A percentile compares a stretch with the other conserved stretches of the same genome.
Conservation (phyloP, 2,113 vertebrate genomes). For the Campylomormyrus numenius region DNA sequence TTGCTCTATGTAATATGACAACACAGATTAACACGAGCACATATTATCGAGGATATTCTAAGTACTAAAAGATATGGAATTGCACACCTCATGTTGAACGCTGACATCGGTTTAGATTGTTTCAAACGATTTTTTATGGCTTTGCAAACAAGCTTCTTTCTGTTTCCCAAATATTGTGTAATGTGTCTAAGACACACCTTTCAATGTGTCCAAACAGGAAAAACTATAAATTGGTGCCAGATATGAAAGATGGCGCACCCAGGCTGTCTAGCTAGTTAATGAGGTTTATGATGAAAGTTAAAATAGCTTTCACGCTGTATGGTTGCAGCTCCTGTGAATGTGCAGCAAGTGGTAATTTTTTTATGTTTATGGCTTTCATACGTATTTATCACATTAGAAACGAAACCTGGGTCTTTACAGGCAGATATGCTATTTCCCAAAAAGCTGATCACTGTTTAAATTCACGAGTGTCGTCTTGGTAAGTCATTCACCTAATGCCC, state of each 20-base stretch:
- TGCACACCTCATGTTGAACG: not conserved
- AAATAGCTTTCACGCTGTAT: not conserved
- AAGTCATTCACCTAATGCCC: not conserved
- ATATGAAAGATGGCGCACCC: constrained; percentile 17
- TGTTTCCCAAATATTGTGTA: constrained; percentile 14
- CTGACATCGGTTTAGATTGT: not conserved
- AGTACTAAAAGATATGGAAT: not conserved
- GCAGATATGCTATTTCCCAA: not conserved
- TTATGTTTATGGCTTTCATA: not conserved
- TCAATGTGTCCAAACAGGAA: constrained; percentile 23
- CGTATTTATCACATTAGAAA: not conserved
- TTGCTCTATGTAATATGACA: not conserved
- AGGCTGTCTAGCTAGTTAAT: not conserved
- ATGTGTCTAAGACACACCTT: constrained; percentile 21
- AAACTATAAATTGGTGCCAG: not conserved
- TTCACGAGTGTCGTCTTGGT: not conserved
- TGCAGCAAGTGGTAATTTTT: not conserved
- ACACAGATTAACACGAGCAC: not conserved
- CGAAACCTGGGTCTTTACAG: not conserved
- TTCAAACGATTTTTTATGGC: not conserved
- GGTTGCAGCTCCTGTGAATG: not conserved
- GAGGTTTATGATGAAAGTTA: not conserved
- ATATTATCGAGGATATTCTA: not conserved
- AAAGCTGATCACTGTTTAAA: not conserved
- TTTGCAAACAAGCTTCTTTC: not conserved